Evolutionary conservation across 2,113 vertebrate genomes (phyloP).

Genomic region (Synchiropus splendidus): DNA sequence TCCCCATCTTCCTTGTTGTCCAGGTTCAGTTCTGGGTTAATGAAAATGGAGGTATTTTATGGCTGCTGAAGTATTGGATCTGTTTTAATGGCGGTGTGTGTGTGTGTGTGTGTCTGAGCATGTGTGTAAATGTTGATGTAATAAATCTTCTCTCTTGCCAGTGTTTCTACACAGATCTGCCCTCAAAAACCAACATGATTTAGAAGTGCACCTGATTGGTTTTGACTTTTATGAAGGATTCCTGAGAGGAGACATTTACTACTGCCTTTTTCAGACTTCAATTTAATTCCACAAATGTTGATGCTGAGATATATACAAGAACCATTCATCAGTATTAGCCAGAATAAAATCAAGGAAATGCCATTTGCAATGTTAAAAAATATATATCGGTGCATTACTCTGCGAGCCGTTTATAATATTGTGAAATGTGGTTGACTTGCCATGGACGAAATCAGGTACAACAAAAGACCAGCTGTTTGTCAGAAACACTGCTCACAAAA

Average conservation of each 20-base stretch:
- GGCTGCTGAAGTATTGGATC: constrained; percentile 26
- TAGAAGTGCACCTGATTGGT: constrained; percentile 21
- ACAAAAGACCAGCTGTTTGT: too few relatives aligned
- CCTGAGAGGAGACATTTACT: background rate
- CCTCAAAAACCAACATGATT: constrained; percentile 23
- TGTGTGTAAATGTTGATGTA: background rate
- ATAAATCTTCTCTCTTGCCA: constrained; percentile 23
- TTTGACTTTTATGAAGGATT: constrained; percentile 22
- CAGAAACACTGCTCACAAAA: too few relatives aligned
- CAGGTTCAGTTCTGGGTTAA: constrained; percentile 45
- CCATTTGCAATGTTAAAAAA: too few relatives aligned
- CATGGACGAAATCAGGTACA: too few relatives aligned
- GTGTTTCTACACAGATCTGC: constrained; percentile 24
- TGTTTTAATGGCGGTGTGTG: background rate
- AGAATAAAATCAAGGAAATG: too few relatives aligned
- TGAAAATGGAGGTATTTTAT: constrained; percentile 45
- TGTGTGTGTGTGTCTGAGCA: background rate
- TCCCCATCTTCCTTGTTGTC: constrained; percentile 19
- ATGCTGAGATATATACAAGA: too few relatives aligned
- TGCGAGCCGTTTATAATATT: too few relatives aligned
- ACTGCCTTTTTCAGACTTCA: too few relatives aligned
- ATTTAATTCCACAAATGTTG: too few relatives aligned
- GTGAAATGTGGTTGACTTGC: too few relatives aligned
- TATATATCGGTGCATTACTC: too few relatives aligned
- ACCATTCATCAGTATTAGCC: too few relatives aligned